A percentile compares a stretch with the other conserved stretches of the same genome.
phyloP scores from a whole-genome alignment of 1,140 invertebrate genomes.

The Augochlora pura region DNA sequence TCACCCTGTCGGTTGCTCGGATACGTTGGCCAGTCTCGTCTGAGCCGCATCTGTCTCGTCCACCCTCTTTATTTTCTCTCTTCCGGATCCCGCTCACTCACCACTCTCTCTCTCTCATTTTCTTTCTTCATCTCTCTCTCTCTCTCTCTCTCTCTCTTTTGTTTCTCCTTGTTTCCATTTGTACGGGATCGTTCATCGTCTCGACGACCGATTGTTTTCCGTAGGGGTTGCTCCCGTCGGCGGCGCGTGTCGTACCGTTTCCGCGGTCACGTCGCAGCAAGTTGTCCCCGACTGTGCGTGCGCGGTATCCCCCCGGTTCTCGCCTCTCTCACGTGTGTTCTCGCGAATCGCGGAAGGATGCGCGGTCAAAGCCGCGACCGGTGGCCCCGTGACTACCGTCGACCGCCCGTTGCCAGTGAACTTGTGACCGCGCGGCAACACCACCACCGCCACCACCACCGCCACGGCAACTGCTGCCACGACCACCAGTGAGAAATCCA shows the following conservation, averaged over 20 bases:
- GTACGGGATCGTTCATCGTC: too few relatives aligned
- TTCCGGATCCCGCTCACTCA: too few relatives aligned
- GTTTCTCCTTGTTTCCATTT: too few relatives aligned
- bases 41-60: background rate
- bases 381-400: background rate
- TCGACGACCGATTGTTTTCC: too few relatives aligned
- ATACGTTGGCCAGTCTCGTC: conserved; percentile 7
- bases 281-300: background rate
- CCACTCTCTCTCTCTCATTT: too few relatives aligned
- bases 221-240: too few relatives aligned
- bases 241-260: too few relatives aligned
- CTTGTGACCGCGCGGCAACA: conserved; percentile 12
- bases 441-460: too few relatives aligned
- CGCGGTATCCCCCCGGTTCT: background rate
- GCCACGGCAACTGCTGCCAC: too few relatives aligned
- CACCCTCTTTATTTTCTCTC: too few relatives aligned
- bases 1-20: conserved; percentile 30
- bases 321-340: conserved; percentile 3
- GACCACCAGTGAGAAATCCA: background rate
- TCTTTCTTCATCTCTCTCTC: too few relatives aligned
- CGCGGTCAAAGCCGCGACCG: conserved; percentile 37
- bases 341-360: conserved; percentile 26
- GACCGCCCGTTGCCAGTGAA: conserved; percentile 19
- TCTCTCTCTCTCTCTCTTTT: too few relatives aligned
- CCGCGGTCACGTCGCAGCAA: background rate